phyloP scores from a whole-genome alignment of 2,888 invertebrate species.

The Dromius quadrimaculatus region DNA sequence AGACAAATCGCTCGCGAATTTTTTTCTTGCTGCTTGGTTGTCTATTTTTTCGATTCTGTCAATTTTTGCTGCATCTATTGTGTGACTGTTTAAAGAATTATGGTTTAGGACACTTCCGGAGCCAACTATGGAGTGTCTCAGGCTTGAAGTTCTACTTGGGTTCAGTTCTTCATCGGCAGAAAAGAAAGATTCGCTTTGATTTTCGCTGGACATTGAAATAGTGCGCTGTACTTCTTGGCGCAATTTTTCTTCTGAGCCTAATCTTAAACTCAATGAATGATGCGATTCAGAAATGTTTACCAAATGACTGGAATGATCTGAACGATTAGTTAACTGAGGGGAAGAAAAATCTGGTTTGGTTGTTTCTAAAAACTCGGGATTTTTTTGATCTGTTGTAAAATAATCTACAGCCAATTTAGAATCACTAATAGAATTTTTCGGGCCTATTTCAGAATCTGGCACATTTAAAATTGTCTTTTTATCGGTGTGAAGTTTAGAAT shows the following conservation, averaged over 20 bases:
- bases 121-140: slow-evolving; percentile 76
- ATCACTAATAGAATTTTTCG: slow-evolving; percentile 88
- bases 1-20: slow-evolving; percentile 72
- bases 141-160: slow-evolving; percentile 75
- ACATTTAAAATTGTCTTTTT: slow-evolving; percentile 67
- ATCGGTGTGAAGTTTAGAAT: slow-evolving; percentile 76
- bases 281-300: slow-evolving; percentile 77
- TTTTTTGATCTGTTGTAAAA: slow-evolving; percentile 67
- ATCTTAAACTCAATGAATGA: slow-evolving; percentile 74
- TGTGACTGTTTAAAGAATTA: not conserved
- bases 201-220: slow-evolving; percentile 89
- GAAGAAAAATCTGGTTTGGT: slow-evolving; percentile 54
- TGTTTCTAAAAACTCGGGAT: slow-evolving; percentile 57
- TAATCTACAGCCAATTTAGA: slow-evolving; percentile 86
- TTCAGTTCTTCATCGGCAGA: slow-evolving; percentile 92
- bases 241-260: slow-evolving; percentile 72
- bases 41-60: not conserved
- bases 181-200: slow-evolving; percentile 92
- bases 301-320: slow-evolving; percentile 57
- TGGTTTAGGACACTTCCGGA: slow-evolving; percentile 67
- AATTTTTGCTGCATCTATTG: not conserved
- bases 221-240: slow-evolving; percentile 80
- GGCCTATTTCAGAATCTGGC: slow-evolving; percentile 67
- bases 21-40: slow-evolving; percentile 64
- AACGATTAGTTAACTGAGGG: slow-evolving; percentile 65